Evolutionary conservation across 2,113 vertebrate genomes (phyloP).

Genomic region (Pimephales promelas): DNA sequence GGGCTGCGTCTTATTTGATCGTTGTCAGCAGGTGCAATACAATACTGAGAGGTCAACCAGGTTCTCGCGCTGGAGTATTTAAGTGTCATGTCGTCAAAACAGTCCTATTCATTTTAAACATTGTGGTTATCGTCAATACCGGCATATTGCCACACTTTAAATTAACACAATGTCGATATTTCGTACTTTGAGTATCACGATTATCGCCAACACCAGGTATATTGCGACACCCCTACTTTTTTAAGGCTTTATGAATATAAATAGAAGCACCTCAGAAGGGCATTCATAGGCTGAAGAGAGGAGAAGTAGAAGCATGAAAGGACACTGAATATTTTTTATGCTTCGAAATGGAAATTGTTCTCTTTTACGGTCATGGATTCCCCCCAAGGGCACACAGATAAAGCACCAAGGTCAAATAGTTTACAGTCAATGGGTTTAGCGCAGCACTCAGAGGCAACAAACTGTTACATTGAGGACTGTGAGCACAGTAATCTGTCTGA

Average conservation of each 20-base stretch:
- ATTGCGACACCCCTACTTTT: no score
- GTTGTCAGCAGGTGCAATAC: no score
- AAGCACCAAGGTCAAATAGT: conserved; percentile 28
- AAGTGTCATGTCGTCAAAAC: no score
- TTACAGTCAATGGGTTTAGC: conserved; percentile 15
- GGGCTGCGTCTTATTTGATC: no score
- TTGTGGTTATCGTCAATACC: no score
- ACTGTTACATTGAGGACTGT: conserved; percentile 13
- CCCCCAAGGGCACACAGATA: neutral
- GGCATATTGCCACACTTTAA: no score
- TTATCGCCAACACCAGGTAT: no score
- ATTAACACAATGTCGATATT: no score
- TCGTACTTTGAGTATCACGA: no score
- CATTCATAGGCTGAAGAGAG: neutral
- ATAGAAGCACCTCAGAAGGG: neutral
- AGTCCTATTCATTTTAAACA: no score
- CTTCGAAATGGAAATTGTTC: neutral
- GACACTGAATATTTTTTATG: neutral
- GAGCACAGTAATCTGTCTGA: neutral
- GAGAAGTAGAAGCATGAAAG: neutral
- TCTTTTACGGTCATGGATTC: neutral
- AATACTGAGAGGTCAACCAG: no score
- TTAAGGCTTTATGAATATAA: conserved; percentile 18
- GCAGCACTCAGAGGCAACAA: conserved; percentile 15
- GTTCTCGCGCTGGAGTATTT: no score